A percentile compares a stretch with the other conserved stretches of the same genome.
phyloP scores from a whole-genome alignment of 2,888 invertebrate genomes.

The Drosophila yooni region DNA sequence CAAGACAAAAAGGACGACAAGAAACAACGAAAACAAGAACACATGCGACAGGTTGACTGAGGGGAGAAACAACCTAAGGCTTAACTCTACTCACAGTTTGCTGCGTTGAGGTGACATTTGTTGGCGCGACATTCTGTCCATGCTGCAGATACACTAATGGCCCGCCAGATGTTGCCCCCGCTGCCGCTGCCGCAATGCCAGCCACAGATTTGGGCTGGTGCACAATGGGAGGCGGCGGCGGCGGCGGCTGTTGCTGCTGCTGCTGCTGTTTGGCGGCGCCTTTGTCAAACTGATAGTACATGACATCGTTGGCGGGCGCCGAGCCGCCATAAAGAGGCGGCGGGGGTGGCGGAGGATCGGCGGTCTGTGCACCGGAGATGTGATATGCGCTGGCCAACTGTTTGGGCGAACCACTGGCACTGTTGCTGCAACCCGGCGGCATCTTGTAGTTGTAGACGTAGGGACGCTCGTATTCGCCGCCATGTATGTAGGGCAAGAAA shows the following conservation, averaged over 20 bases:
- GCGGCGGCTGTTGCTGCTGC: constrained; percentile 18
- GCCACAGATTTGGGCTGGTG: constrained; percentile 72
- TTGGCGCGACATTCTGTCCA: constrained; percentile 71
- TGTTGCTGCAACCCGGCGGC: constrained; percentile 67
- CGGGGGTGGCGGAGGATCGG: constrained; percentile 82
- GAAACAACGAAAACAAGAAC: constrained; percentile 45
- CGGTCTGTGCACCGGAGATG: constrained; percentile 84
- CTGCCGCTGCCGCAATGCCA: constrained; percentile 12
- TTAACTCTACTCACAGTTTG: constrained; percentile 82
- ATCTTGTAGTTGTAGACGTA: constrained; percentile 84
- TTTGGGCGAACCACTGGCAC: constrained; percentile 58
- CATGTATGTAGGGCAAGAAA: constrained; percentile 83
- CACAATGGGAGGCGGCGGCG: constrained; percentile 71
- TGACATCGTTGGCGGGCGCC: constrained; percentile 82
- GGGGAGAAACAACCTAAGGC: constrained; percentile 46
- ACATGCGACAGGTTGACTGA: constrained; percentile 68
- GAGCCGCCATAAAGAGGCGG: constrained; percentile 81
- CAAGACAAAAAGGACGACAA: constrained; percentile 35
- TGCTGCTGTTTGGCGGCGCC: constrained; percentile 61
- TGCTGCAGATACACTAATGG: constrained; percentile 83
- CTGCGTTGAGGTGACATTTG: constrained; percentile 73
- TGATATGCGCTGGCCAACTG: constrained; percentile 82
- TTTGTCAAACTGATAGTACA: constrained; percentile 84
- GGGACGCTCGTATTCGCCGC: constrained; percentile 80
- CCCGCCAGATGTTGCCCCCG: constrained; percentile 34